Base-by-base conservation (phyloP, 2,888 invertebrate genomes). In the Sarcophaga rosellei region DNA sequence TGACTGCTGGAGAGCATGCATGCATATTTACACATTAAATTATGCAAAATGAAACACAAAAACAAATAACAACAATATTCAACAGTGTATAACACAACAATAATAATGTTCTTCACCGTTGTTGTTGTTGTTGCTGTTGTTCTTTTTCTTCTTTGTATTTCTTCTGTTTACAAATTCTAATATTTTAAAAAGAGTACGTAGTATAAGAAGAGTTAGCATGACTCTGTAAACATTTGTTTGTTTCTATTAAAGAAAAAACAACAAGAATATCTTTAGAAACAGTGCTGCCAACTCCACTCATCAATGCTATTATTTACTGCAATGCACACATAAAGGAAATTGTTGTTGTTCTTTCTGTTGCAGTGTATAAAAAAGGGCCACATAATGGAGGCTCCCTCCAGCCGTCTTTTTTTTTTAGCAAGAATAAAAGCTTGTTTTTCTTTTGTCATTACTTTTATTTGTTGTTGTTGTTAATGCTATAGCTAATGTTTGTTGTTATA, bases 21-120 rank as follows among this genome's bases (percentile, higher is more conserved):
- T 69, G 83, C 78, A 79, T 74, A 69, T 79, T 84, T 84, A 63
- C 69, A 84, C 69, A 79, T 75, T 79, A 59, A 75, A 75, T 84
- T 84, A 84, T 65, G 79, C 84, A 73, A 79, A 84, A 83, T 45
- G 23, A 23, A 45, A 75, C 76, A 74, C 68, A 47, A 66, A n/a
- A 76, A 12, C 65, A 59, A 68, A 76, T 21, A 57, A 35, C 15
- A 53, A 53, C 12, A 53, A 17, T 45, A 78, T 74, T 53, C 68
- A 53, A 69, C 68, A 69, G 63, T 21, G 25, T 70, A 70, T 45
- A 72, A 74, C 68, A 83, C 68, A 83, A 69, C 62, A 73, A 57
- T 78, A 23, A 53, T 17, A 53, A 53, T 17, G 17, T 17, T 12
- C 35, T 35, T 35, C 35, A 35, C 35, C 35, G 53, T 53, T 53